Base-by-base conservation (phyloP, 2,113 vertebrate species). In the Apodemus speciosus region DNA sequence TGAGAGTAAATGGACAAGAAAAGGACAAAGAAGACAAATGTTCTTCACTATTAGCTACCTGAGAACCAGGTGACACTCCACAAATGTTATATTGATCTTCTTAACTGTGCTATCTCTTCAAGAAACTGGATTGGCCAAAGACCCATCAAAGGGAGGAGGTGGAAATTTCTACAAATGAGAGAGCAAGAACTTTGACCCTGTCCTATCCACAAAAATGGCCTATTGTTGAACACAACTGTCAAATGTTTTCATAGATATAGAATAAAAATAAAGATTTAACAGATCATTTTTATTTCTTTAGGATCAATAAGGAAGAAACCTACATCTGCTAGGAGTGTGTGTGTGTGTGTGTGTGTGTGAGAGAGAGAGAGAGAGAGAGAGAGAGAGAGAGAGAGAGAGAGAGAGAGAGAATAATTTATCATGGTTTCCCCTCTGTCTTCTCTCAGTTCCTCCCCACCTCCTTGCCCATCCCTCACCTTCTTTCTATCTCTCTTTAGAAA, bases 231-330 rank as follows among this genome's bases (percentile, higher is more conserved):
- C 77, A 90, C 60, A 83, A 49, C 11, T 43, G 30, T 23, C 80
- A 38, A 14, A 66, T 72, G 9, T 6, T 87, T 40, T 14, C 32
- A 13, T 40, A 66, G 53, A 86, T 38, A 27, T 58, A 64, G 71
- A 93, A 85, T 90, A 88, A 68, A 88, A 92, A 69, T 68, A 64
- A 90, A 76, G 32, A 79, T 60, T 85, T 79, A 80, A 43, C 27
- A 86, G 69, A 93, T 60, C 85, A 30, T 23, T 73, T 94, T 68
- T 71, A 94, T 84, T 35, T 62, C 51, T 10, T 79, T 69, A 73
- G 18, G 16, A 73, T 56, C 56, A 16, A 68, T 69, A 69, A 85
- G 43, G 58, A 27, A 95, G 49, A 40, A 6, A 46, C 49, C 38
- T 9, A 0, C 76, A 69, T 75, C 64, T 90, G 13, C 56, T 83